Conservation (phyloP, 2,797 vertebrate species). For the Pseudocheirus occidentalis region DNA sequence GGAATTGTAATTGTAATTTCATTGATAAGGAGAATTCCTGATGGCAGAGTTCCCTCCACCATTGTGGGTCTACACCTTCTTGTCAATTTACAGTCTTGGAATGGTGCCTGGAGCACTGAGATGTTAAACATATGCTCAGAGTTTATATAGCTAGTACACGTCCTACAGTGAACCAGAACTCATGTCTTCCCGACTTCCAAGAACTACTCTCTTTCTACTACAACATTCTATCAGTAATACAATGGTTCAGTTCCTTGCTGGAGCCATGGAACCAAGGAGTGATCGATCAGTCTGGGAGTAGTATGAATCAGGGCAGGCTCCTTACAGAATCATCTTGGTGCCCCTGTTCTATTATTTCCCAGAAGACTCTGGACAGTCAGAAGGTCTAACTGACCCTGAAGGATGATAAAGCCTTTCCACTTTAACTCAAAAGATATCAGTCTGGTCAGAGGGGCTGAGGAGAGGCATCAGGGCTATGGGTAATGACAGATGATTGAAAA, state of each 20-base stretch:
- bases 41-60: neutral
- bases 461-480: neutral
- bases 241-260: neutral
- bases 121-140: neutral
- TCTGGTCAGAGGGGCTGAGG: neutral
- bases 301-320: neutral
- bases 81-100: neutral
- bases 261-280: neutral
- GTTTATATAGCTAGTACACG: neutral
- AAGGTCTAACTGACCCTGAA: neutral
- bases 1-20: neutral
- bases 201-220: neutral
- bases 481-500: neutral
- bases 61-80: neutral
- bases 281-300: neutral
- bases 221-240: neutral
- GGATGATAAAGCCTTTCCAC: neutral
- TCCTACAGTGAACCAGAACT: neutral
- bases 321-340: neutral
- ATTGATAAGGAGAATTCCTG: neutral
- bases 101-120: neutral
- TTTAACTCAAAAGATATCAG: neutral
- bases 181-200: neutral
- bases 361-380: neutral
- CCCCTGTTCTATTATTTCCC: neutral